Base-by-base conservation (phyloP, 2,113 vertebrate genomes). In the Steatornis caripensis region DNA sequence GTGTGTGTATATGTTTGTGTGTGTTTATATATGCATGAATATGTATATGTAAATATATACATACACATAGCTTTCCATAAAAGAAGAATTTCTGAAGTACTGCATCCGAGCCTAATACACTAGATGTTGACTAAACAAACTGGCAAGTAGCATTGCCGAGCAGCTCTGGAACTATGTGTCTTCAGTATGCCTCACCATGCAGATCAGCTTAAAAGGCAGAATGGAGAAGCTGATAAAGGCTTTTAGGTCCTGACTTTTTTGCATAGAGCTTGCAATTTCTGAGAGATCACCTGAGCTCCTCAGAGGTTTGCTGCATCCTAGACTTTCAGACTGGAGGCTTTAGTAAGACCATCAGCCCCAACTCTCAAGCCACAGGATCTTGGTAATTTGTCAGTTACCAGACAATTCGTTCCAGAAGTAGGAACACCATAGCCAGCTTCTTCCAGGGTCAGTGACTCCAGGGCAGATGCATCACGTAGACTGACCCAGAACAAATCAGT, bases 401-500 rank as follows among this genome's bases (percentile, higher is more conserved):
- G 29, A 58, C 17, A 78, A 58, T 51, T 58, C 0, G 3, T 89
- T 80, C 55, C 81, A 75, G 45, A 90, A 18, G 18, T 51, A 21
- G 51, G 18, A 91, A 75, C 8, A 55, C 18, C 8, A n/a, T n/a
- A 70, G 21, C 7, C 41, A 75, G 17, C 13, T 5, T 2, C 32
- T 93, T 84, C 46, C 41, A 66, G 62, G 48, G 58, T 72, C 69
- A 72, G 26, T 53, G 54, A 22, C 37, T 91, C 21, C 51, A 87
- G 48, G 65, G 57, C 36, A 91, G 51, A 70, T 68, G 43, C 6
- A 39, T 85, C 48, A 54, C 5, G 43, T 68, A 48, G 37, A 27
- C 18, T 82, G 81, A 93, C 75, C 65, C 61, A 76, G 69, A 93
- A 71, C 29, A 91, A 85, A 87, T 46, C 39, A 79, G 13, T 43